These are phyloP conservation scores for Pseudolycoriella hygida DNA, from an alignment of 2,888 invertebrate species.

Conservation along the genomic window DNA sequence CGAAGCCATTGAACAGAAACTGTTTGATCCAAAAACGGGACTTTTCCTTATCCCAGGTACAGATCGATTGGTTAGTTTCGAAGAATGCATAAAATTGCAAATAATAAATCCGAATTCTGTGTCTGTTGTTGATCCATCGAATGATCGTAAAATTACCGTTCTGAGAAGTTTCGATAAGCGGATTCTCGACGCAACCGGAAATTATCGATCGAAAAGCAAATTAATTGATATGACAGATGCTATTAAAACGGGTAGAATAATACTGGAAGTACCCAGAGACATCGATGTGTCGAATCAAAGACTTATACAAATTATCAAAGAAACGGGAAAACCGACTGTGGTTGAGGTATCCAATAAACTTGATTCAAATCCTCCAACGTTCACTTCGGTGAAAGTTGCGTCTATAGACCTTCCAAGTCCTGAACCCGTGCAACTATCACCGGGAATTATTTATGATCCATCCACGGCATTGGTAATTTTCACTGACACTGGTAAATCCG, in stretches of 20 bases:
- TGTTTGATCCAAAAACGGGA: slow-evolving; percentile 71
- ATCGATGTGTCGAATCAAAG: slow-evolving; percentile 36
- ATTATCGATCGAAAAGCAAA: slow-evolving; percentile 41
- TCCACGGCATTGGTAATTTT: slow-evolving; percentile 55
- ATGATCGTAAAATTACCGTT: slow-evolving; percentile 46
- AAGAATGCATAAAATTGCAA: slow-evolving; percentile 71
- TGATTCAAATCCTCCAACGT: slow-evolving; percentile 30
- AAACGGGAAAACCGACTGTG: slow-evolving; percentile 51
- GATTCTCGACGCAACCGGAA: slow-evolving; percentile 60
- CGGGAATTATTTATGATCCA: slow-evolving; percentile 63
- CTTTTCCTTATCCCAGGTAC: slow-evolving; percentile 74
- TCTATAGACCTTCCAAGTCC: slow-evolving; percentile 19
- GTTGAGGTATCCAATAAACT: slow-evolving; percentile 45
- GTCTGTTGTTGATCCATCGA: slow-evolving; percentile 58
- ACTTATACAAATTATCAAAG: slow-evolving; percentile 52
- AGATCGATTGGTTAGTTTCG: slow-evolving; percentile 64
- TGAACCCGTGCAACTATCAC: slow-evolving; percentile 54
- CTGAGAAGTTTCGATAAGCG: slow-evolving; percentile 58
- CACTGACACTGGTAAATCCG: slow-evolving; percentile 49
- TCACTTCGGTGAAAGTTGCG: slow-evolving; percentile 28
- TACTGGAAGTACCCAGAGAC: slow-evolving; percentile 36
- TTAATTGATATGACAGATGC: slow-evolving; percentile 57
- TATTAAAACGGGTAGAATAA: slow-evolving; percentile 43
- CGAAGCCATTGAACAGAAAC: slow-evolving; percentile 64
- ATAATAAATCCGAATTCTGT: slow-evolving; percentile 75